Conservation (phyloP, 2,888 invertebrate species). For the Diarsia mendica region DNA sequence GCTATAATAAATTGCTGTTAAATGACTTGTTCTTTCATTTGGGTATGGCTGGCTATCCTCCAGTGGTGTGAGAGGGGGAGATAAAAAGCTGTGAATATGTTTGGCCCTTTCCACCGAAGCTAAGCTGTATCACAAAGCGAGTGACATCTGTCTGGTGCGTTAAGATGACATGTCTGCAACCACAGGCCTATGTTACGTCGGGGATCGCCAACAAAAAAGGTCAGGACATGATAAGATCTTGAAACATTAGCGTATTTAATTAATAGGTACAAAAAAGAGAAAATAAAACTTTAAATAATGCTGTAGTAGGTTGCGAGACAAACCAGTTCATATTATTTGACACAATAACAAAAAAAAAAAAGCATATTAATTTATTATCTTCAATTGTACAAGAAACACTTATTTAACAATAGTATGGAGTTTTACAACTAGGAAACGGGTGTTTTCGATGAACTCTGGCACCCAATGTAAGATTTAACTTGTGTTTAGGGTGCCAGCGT, state of each 20-base stretch:
- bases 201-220: neutral
- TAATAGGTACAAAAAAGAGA: neutral
- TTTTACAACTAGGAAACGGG: too few species aligned
- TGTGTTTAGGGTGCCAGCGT: too few species aligned
- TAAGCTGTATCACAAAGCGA: neutral
- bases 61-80: constrained; percentile 2
- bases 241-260: neutral
- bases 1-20: constrained; percentile 55
- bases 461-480: too few species aligned
- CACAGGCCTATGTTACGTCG: constrained; percentile 1
- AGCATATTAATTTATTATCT: too few species aligned
- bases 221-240: neutral
- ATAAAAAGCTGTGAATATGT: neutral
- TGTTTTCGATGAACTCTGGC: too few species aligned
- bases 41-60: constrained; percentile 10
- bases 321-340: neutral
- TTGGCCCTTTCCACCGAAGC: constrained; percentile 10
- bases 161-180: constrained; percentile 8
- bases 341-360: too few species aligned
- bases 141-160: constrained; percentile 8
- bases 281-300: neutral
- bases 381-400: too few species aligned
- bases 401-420: too few species aligned
- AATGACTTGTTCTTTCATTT: constrained; percentile 42
- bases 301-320: neutral